Percentiles rank a stretch among this genome's conserved stretches.
Conservation (phyloP, 92 coral and sea anemone species). For the Parazoanthus swiftii region DNA sequence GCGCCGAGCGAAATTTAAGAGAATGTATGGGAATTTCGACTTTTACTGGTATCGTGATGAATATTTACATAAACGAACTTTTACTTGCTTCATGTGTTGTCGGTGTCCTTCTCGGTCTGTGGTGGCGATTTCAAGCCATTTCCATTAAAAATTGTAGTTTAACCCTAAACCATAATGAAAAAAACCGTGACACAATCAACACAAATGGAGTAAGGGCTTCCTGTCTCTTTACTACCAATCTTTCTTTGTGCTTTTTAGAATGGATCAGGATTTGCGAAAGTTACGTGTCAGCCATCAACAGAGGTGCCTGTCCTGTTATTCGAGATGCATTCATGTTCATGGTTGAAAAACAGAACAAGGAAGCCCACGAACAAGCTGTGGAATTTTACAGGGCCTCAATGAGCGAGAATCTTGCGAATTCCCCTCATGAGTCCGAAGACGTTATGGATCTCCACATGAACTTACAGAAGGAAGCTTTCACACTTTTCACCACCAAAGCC, state of each 20-base stretch:
- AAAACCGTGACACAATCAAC: too few species aligned
- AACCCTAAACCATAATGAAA: too few species aligned
- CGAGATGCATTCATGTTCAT: constrained; percentile 19
- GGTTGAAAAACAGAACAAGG: not conserved
- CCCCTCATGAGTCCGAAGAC: constrained; percentile 1
- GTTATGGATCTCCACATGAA: constrained; percentile 31
- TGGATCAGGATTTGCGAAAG: constrained; percentile 43
- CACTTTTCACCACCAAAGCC: constrained; percentile 14
- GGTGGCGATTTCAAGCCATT: too few species aligned
- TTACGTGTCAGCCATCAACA: constrained; percentile 37
- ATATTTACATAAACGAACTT: too few species aligned
- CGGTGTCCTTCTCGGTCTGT: too few species aligned
- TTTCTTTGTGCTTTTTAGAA: not conserved
- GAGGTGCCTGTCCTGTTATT: constrained; percentile 36
- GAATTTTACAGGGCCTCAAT: not conserved
- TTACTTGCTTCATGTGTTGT: too few species aligned
- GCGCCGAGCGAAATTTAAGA: too few species aligned
- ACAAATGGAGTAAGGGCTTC: too few species aligned
- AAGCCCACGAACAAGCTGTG: not conserved
- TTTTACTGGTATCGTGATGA: too few species aligned
- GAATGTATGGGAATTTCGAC: too few species aligned
- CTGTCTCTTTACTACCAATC: not conserved
- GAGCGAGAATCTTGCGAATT: not conserved
- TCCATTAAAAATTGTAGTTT: too few species aligned
- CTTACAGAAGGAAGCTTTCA: constrained; percentile 23